Percentiles rank a stretch among this genome's conserved stretches.
Evolutionary conservation across 1,140 invertebrate species (phyloP).

Genomic region (Nymphalis io): DNA sequence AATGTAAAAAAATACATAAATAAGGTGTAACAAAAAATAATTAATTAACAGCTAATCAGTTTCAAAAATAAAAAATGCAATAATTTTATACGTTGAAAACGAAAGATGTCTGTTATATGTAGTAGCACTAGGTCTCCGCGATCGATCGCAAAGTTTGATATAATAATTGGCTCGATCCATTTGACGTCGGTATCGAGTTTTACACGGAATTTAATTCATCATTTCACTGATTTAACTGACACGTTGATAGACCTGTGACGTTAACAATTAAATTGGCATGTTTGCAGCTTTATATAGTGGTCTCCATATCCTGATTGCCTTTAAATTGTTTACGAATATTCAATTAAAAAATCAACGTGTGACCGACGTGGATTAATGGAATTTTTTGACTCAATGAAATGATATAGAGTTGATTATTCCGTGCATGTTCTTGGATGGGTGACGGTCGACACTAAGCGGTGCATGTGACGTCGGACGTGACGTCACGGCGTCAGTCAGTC

Average conservation of each 20-base stretch:
- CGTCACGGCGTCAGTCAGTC: conserved; percentile 21
- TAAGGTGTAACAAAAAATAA: too few relatives aligned
- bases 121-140: conserved; percentile 16
- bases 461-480: conserved; percentile 37
- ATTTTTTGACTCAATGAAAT: conserved; percentile 16
- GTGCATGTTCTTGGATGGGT: conserved; percentile 7
- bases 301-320: conserved; percentile 43
- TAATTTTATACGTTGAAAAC: too few relatives aligned
- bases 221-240: conserved; percentile 58
- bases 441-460: conserved; percentile 29
- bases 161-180: conserved; percentile 60
- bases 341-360: conserved; percentile 44
- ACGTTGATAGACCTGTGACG: conserved; percentile 55
- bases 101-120: background rate
- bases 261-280: conserved; percentile 50
- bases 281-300: conserved; percentile 50
- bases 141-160: conserved; percentile 47
- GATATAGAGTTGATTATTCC: conserved; percentile 28
- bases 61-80: background rate
- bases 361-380: conserved; percentile 15
- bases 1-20: too few relatives aligned
- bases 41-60: too few relatives aligned
- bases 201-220: conserved; percentile 65
- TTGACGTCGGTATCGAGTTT: conserved; percentile 52
- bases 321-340: conserved; percentile 54